Conservation (phyloP, 2,888 invertebrate genomes). For the Hydropsyche betteni region DNA sequence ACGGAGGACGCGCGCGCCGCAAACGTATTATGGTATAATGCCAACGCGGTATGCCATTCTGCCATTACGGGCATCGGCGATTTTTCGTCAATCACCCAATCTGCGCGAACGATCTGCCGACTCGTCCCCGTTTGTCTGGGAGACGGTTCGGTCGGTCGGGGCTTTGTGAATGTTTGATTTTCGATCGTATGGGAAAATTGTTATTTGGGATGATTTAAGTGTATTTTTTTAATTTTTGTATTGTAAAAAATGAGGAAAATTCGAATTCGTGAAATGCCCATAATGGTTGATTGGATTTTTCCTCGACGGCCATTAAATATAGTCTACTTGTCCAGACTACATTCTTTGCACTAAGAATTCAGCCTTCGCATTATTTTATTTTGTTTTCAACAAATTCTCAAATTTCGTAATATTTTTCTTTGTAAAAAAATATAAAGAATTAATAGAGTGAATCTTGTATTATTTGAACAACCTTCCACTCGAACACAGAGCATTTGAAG, state of each 20-base stretch:
- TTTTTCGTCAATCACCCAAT: slow-evolving; percentile 40
- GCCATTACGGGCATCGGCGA: slow-evolving; percentile 29
- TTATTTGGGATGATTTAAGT: too few relatives aligned
- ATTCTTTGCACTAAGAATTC: background rate
- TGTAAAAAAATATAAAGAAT: slow-evolving; percentile 7
- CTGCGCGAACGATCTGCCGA: slow-evolving; percentile 33
- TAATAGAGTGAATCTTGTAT: slow-evolving; percentile 15
- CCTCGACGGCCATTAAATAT: too few relatives aligned
- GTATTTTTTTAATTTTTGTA: too few relatives aligned
- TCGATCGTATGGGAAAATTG: background rate
- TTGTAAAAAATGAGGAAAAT: too few relatives aligned
- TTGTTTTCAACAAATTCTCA: background rate
- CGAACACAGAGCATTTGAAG: slow-evolving; percentile 2
- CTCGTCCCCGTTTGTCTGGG: slow-evolving; percentile 21
- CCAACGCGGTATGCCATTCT: background rate
- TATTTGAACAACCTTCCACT: slow-evolving; percentile 9
- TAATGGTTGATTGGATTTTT: too few relatives aligned
- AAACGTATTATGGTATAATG: background rate
- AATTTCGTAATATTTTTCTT: background rate
- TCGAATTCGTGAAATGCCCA: too few relatives aligned
- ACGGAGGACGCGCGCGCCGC: slow-evolving; percentile 47
- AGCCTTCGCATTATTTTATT: background rate
- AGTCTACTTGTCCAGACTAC: too few relatives aligned
- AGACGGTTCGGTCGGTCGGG: background rate
- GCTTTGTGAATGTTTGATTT: background rate